Conservation (phyloP, 2,113 vertebrate genomes). For the Sprattus sprattus region DNA sequence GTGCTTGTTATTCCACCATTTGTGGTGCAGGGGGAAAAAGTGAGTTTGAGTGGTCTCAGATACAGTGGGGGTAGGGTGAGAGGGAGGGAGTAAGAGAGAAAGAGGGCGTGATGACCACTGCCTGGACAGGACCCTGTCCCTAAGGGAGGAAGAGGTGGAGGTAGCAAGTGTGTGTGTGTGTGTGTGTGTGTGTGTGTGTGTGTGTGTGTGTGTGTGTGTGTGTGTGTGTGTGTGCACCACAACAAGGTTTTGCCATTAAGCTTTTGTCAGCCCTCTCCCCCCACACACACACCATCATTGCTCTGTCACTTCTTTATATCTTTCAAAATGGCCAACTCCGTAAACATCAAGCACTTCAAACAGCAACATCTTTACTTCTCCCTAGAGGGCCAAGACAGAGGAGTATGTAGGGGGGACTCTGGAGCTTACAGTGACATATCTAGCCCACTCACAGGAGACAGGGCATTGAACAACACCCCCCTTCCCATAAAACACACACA, state of each 20-base stretch:
- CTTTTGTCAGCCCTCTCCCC: background rate
- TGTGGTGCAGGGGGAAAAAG: slow-evolving; percentile 39
- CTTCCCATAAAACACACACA: background rate
- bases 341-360: background rate
- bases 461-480: background rate
- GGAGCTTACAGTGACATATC: background rate
- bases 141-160: background rate
- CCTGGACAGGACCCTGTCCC: background rate
- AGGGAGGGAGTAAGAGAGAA: background rate
- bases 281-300: background rate
- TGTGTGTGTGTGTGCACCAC: background rate
- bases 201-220: background rate
- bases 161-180: background rate
- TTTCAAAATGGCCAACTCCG: background rate
- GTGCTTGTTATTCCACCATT: slow-evolving; percentile 46
- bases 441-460: background rate
- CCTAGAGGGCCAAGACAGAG: background rate
- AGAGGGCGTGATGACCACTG: background rate
- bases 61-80: background rate
- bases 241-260: background rate
- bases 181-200: background rate
- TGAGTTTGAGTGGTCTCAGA: slow-evolving; percentile 43
- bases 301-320: background rate
- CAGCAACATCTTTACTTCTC: background rate
- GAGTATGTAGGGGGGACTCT: background rate